These are phyloP conservation scores for Caerostris extrusa DNA, from an alignment of 1,140 invertebrate genomes.

Conservation along the genomic window DNA sequence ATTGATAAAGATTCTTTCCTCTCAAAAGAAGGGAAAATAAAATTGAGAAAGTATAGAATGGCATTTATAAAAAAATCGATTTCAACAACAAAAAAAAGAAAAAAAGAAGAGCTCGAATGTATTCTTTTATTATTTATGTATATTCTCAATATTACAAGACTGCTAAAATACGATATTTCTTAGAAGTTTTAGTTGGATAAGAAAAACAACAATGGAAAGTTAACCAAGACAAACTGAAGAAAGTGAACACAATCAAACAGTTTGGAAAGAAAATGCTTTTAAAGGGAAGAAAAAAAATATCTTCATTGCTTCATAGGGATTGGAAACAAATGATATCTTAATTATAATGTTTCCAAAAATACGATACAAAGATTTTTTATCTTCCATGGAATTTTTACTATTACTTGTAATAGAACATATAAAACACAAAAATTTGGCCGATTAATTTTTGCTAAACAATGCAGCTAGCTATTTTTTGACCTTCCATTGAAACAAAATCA, in stretches of 20 bases:
- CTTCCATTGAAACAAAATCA: too few species aligned
- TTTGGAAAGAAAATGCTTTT: too few species aligned
- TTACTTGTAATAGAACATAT: not conserved
- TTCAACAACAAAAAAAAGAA: not conserved
- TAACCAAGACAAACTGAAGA: not conserved
- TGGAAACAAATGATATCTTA: not conserved
- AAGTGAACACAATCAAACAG: too few species aligned
- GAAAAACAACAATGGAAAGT: not conserved
- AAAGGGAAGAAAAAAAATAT: not conserved
- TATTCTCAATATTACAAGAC: not conserved
- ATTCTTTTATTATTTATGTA: not conserved
- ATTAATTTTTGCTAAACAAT: not conserved
- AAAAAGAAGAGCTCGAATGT: not conserved
- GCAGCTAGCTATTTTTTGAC: not conserved
- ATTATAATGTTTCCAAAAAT: not conserved
- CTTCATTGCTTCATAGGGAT: not conserved
- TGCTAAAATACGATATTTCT: not conserved
- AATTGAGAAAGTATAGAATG: too few species aligned
- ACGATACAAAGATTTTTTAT: not conserved
- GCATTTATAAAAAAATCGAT: not conserved
- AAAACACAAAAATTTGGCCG: not conserved
- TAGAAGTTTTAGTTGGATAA: not conserved
- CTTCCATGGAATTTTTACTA: not conserved
- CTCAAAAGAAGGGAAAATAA: too few species aligned
- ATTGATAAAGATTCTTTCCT: too few species aligned